These are phyloP conservation scores for Euglossa dilemma DNA, from an alignment of 1,140 invertebrate genomes.

Conservation along the genomic window DNA sequence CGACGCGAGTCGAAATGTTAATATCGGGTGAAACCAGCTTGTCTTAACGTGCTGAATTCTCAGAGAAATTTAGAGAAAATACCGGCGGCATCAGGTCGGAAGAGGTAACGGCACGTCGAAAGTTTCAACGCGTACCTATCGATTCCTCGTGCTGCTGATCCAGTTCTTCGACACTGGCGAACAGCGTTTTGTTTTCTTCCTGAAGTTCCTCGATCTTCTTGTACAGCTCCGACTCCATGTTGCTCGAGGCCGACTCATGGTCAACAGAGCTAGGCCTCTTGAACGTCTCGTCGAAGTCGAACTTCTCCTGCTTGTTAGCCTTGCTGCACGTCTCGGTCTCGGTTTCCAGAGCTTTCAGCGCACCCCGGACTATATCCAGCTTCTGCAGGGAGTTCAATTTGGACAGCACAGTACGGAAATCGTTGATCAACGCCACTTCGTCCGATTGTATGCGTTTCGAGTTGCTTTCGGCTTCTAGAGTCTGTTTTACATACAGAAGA, in stretches of 20 bases:
- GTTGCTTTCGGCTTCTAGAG: constrained; percentile 75
- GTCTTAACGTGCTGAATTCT: no score
- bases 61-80: no score
- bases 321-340: constrained; percentile 75
- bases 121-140: constrained; percentile 77
- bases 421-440: constrained; percentile 73
- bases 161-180: constrained; percentile 86
- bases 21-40: no score
- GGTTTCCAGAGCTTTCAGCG: constrained; percentile 80
- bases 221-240: constrained; percentile 74
- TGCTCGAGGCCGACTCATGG: constrained; percentile 66
- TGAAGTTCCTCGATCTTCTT: constrained; percentile 80
- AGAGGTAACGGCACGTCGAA: neutral
- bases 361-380: constrained; percentile 76
- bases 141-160: constrained; percentile 88
- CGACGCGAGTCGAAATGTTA: no score
- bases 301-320: constrained; percentile 64
- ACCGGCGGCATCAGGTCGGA: neutral
- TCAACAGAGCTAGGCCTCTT: constrained; percentile 57
- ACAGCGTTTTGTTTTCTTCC: constrained; percentile 83
- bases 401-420: constrained; percentile 77
- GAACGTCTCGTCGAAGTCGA: constrained; percentile 66
- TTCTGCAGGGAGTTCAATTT: constrained; percentile 80
- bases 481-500: constrained; percentile 61
- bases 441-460: constrained; percentile 76